Evolutionary conservation across 2,797 vertebrate species (phyloP).

Genomic region (Melanotaenia nigrans): DNA sequence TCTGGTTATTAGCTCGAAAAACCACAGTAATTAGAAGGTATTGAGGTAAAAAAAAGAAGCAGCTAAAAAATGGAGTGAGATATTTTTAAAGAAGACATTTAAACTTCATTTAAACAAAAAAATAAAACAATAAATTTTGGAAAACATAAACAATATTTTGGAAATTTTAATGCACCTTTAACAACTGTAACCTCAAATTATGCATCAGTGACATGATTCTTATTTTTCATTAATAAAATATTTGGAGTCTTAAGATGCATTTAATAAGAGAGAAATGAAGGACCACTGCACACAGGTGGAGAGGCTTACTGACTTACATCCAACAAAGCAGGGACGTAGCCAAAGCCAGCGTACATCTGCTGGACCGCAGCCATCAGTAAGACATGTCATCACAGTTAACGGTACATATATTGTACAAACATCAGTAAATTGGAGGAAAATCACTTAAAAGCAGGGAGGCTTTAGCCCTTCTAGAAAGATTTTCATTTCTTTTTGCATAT

Average conservation of each 20-base stretch:
- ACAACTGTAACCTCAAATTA: not conserved
- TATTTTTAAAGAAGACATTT: conserved; percentile 9
- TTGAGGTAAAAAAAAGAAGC: not conserved
- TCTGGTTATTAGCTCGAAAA: conserved; percentile 2
- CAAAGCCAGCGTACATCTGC: conserved; percentile 69
- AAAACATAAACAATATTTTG: not conserved
- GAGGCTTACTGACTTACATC: conserved; percentile 67
- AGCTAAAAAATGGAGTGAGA: conserved; percentile 63
- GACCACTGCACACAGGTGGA: conserved; percentile 40
- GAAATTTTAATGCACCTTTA: not conserved
- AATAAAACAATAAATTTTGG: not conserved
- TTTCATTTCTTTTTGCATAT: not conserved
- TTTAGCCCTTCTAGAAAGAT: not conserved
- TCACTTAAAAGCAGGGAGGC: not conserved
- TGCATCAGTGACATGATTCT: not conserved
- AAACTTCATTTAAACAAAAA: conserved; percentile 25
- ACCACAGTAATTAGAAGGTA: not conserved
- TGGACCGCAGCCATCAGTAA: conserved; percentile 60
- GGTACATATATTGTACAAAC: not conserved
- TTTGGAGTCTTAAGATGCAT: not conserved
- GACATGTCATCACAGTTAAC: conserved; percentile 20
- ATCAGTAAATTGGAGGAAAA: not conserved
- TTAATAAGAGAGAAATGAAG: conserved; percentile 15
- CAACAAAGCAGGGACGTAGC: conserved; percentile 62
- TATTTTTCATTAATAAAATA: conserved; percentile 20